Evolutionary conservation across 2,888 invertebrate genomes (phyloP).

Genomic region (Cryptops parisi): DNA sequence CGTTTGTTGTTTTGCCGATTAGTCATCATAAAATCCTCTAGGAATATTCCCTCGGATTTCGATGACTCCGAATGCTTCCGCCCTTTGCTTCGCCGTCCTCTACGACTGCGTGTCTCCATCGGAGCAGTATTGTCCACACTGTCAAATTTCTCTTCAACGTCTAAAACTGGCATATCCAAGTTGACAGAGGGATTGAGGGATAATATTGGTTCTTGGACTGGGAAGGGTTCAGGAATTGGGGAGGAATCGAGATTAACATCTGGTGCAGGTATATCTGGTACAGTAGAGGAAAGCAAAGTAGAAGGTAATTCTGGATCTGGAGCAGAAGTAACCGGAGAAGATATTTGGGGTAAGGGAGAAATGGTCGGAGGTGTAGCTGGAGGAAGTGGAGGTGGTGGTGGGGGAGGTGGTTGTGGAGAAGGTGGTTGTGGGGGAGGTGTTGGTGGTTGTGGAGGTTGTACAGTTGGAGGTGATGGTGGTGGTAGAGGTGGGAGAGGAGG

Average conservation of each 20-base stretch:
- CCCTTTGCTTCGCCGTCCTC: background rate
- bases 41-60: background rate
- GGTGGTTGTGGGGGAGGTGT: background rate
- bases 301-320: too few relatives aligned
- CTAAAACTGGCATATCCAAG: background rate
- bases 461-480: constrained; percentile 9
- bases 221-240: background rate
- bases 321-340: too few relatives aligned
- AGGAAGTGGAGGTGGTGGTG: too few relatives aligned
- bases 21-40: background rate
- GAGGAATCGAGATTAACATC: background rate
- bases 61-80: background rate
- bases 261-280: background rate
- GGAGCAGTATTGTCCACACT: background rate
- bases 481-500: constrained; percentile 6
- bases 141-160: background rate
- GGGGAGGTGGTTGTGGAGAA: too few relatives aligned
- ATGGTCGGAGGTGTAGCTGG: background rate
- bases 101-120: background rate
- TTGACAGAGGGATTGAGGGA: background rate
- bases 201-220: background rate
- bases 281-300: too few relatives aligned
- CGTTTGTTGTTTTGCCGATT: background rate
- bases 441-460: background rate
- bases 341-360: too few relatives aligned